phyloP scores from a whole-genome alignment of 2,888 invertebrate genomes.

The Noctuana brunneofusca region DNA sequence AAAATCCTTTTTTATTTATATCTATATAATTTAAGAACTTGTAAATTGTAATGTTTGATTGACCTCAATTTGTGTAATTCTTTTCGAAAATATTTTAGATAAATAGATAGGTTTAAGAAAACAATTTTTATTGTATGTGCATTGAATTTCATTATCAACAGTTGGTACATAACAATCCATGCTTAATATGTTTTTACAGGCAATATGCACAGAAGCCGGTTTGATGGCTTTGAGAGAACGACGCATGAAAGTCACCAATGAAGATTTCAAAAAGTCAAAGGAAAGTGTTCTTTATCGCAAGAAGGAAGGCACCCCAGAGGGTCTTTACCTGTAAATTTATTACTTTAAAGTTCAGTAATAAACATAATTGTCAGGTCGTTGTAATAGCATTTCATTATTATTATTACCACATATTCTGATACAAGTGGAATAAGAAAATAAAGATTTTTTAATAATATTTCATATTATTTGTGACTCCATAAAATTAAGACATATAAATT shows the following conservation, averaged over 20 bases:
- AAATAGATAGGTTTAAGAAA: too few relatives aligned
- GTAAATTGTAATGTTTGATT: too few relatives aligned
- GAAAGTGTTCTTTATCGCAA: conserved; percentile 99
- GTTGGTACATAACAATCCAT: too few relatives aligned
- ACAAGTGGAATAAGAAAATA: background rate
- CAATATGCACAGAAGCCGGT: conserved; percentile 99
- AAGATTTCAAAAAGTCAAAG: conserved; percentile 99
- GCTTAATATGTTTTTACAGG: conserved; percentile 80
- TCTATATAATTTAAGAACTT: too few relatives aligned
- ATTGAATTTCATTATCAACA: too few relatives aligned
- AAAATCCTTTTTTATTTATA: too few relatives aligned
- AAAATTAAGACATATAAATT: too few relatives aligned
- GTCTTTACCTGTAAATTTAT: conserved; percentile 93
- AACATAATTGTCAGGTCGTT: background rate
- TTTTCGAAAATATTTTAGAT: too few relatives aligned
- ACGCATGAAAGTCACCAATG: conserved; percentile 99
- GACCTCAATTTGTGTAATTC: too few relatives aligned
- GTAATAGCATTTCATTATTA: background rate
- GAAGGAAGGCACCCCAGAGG: conserved; percentile 99
- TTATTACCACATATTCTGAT: background rate
- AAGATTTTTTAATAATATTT: background rate
- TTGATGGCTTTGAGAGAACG: conserved; percentile 98
- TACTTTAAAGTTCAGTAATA: background rate
- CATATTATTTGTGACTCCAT: too few relatives aligned
- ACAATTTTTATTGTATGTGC: too few relatives aligned